Base-by-base conservation (phyloP, 2,113 vertebrate genomes). In the Protomyctophum bolini region DNA sequence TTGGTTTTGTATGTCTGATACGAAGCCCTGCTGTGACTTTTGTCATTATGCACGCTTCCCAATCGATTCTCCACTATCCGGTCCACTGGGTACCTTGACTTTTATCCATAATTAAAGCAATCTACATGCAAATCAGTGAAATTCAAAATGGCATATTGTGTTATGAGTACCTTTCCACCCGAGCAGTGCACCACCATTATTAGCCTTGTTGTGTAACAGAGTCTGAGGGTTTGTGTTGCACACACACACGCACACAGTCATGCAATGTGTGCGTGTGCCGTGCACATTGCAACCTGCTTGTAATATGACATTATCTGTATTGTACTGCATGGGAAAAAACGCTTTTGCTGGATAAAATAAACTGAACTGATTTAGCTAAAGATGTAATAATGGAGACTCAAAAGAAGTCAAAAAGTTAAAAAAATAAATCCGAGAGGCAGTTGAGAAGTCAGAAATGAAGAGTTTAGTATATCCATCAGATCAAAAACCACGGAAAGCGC, bases 21-120 rank as follows among this genome's bases (percentile, higher is more conserved):
- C 80, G 80, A 83, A 71, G 80, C 50, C 77, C 68, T 72, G 82
- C 88, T 82, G 69, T 74, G 89, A 85, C 88, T 89, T 92, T 84
- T 88, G 85, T 85, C 80, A 90, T 92, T 92, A 91, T 92, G 80
- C 90, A 92, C 83, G 89, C 87, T 78, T 85, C 77, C 87, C 88
- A 92, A 92, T 92, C 86, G 90, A 94, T 93, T 92, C 80, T 77
- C 87, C 88, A 85, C 86, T 71, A 85, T 90, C 74, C 81, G 80
- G 86, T 90, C 85, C 88, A 91, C 87, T 87, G 71, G 73, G 80
- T 89, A 83, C 88, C 86, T 91, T 92, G 93, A 91, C 90, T 91
- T 91, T 92, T 91, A 90, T 83, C 89, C 85, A 88, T 92, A 92
- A 94, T 93, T 94, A 94, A 92, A 93, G 90, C 89, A 90, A 93